Conservation (phyloP, 2,888 invertebrate genomes). For the Lasioglossum pauxillum region DNA sequence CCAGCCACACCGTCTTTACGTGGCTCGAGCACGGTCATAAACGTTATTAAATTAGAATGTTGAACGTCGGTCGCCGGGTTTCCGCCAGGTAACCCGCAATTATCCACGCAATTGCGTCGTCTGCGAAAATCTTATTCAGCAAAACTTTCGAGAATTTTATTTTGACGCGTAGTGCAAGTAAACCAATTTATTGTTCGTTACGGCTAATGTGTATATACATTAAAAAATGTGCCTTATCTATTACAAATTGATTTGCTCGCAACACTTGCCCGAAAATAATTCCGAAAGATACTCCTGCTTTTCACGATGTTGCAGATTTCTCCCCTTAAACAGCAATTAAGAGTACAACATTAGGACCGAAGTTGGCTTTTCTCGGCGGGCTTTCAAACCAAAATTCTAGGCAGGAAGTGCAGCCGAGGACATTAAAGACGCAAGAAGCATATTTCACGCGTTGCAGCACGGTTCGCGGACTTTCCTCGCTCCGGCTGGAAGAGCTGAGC, state of each 20-base stretch:
- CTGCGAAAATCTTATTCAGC: neutral
- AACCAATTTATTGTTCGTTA: neutral
- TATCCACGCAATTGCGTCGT: neutral
- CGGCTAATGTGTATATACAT: neutral
- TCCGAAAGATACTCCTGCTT: neutral
- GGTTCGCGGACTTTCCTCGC: neutral
- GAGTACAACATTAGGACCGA: neutral
- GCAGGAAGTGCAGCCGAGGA: neutral
- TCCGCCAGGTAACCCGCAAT: neutral
- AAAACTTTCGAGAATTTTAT: neutral
- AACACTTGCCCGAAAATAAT: neutral
- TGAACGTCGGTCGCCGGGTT: neutral
- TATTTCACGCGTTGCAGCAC: neutral
- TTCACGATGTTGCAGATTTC: neutral
- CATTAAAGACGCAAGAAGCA: neutral
- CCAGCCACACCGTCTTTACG: neutral
- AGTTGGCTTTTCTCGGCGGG: neutral
- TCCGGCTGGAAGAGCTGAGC: neutral
- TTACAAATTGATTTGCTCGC: neutral
- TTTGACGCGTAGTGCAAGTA: neutral
- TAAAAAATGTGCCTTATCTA: neutral
- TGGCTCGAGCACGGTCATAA: slow-evolving; percentile 2
- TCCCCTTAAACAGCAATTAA: neutral
- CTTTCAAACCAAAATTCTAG: neutral
- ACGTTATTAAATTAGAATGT: slow-evolving; percentile 26